A percentile compares a stretch with the other conserved stretches of the same genome.
phyloP scores from a whole-genome alignment of 2,113 vertebrate species.

The Desmodus rotundus region DNA sequence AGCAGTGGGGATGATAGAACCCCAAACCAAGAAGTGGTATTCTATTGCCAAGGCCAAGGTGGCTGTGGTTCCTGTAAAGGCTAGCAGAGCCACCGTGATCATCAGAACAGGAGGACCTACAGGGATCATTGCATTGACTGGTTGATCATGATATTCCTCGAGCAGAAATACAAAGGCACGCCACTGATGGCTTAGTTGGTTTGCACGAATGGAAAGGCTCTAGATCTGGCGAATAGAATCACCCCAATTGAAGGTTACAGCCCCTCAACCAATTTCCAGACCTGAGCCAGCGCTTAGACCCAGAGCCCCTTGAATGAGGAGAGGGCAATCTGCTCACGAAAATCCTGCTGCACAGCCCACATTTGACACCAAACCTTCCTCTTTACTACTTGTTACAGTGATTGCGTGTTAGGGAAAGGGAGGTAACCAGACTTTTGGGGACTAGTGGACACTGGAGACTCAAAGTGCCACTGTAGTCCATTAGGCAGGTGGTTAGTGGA shows the following conservation, averaged over 20 bases:
- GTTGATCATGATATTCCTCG: neutral
- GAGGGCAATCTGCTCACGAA: neutral
- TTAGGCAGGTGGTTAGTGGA: neutral
- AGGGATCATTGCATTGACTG: neutral
- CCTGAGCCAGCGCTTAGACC: neutral
- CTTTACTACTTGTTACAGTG: neutral
- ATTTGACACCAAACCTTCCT: neutral
- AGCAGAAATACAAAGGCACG: neutral
- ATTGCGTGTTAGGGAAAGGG: rapidly evolving
- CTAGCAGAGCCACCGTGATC: neutral
- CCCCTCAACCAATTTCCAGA: neutral
- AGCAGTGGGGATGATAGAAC: neutral
- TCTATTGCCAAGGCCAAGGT: neutral
- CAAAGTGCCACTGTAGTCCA: neutral
- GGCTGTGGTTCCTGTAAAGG: neutral
- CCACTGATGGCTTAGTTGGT: neutral
- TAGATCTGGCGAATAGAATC: neutral
- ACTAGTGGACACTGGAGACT: neutral
- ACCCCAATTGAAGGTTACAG: neutral
- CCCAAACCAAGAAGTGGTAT: neutral
- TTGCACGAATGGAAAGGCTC: neutral
- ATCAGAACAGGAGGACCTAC: neutral
- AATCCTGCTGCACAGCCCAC: neutral
- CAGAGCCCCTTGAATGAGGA: neutral
- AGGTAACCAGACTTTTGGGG: neutral